Percentiles rank a stretch among this genome's conserved stretches.
These are phyloP conservation scores for Ovis canadensis DNA, from an alignment of 2,113 vertebrate species.

Conservation along the genomic window DNA sequence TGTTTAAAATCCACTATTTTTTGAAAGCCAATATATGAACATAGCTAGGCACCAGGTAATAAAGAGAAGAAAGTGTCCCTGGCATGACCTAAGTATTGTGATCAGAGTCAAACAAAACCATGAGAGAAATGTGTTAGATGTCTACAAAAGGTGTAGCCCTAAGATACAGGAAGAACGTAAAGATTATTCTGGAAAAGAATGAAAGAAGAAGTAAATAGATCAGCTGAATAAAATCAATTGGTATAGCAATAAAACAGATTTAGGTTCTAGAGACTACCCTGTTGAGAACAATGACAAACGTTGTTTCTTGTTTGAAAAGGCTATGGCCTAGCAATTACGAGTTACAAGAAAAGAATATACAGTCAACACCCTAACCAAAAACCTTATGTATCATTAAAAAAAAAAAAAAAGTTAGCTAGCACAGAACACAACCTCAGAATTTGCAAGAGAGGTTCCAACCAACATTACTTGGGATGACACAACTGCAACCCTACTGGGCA, in stretches of 20 bases:
- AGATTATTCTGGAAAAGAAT: neutral
- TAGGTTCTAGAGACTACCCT: neutral
- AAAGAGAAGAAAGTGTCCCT: neutral
- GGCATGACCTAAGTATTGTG: neutral
- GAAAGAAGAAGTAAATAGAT: neutral
- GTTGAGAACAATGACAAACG: neutral
- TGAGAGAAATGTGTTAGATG: neutral
- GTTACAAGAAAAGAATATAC: neutral
- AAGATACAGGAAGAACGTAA: neutral
- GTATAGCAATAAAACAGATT: neutral
- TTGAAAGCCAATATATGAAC: neutral
- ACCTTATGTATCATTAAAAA: neutral
- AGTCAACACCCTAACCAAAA: neutral
- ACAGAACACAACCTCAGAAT: neutral
- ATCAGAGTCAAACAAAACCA: neutral
- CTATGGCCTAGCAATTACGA: neutral
- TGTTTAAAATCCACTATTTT: slow-evolving; percentile 2
- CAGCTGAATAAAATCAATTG: neutral
- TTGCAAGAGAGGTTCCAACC: neutral
- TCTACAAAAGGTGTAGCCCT: neutral
- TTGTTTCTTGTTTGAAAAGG: neutral
- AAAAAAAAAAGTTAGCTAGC: neutral
- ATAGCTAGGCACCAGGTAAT: neutral
- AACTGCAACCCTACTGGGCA: neutral
- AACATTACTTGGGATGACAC: neutral